These are phyloP conservation scores for Anarrhichthys ocellatus DNA, from an alignment of 2,113 vertebrate species.

Conservation along the genomic window DNA sequence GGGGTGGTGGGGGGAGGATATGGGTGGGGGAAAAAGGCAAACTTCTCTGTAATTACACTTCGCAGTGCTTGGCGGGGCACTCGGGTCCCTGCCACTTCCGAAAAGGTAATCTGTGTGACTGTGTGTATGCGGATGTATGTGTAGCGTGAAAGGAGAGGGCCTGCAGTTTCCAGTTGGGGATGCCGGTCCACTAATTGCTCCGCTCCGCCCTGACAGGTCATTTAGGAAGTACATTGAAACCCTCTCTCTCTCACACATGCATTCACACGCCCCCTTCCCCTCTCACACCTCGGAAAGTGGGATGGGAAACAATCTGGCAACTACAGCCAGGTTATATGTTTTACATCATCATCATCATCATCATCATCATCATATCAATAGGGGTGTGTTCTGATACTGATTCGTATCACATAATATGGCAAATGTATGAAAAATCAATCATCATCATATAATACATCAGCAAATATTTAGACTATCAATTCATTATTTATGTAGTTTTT, in stretches of 20 bases:
- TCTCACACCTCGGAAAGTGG: constrained; percentile 55
- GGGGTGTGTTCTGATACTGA: background rate
- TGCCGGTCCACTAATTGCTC: constrained; percentile 70
- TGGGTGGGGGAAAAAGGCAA: constrained; percentile 53
- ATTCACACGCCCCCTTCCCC: constrained; percentile 42
- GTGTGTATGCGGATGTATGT: constrained; percentile 33
- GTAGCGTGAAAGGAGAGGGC: constrained; percentile 54
- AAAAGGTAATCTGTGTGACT: constrained; percentile 47
- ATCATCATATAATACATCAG: background rate
- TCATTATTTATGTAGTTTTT: background rate
- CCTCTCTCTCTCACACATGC: constrained; percentile 16
- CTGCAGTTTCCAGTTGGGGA: constrained; percentile 66
- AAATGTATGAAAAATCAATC: background rate
- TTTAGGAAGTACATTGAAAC: constrained; percentile 61
- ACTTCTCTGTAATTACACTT: constrained; percentile 82
- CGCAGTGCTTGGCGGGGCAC: constrained; percentile 68
- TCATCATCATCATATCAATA: background rate
- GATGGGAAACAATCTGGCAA: constrained; percentile 39
- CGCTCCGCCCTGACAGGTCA: constrained; percentile 74
- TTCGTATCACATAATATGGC: background rate
- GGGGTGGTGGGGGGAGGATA: constrained; percentile 12
- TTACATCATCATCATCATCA: background rate
- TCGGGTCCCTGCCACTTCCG: constrained; percentile 65
- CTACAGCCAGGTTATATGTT: background rate
- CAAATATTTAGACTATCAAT: background rate